Conservation (phyloP, 1,140 invertebrate species). For the Prorops nasuta region DNA sequence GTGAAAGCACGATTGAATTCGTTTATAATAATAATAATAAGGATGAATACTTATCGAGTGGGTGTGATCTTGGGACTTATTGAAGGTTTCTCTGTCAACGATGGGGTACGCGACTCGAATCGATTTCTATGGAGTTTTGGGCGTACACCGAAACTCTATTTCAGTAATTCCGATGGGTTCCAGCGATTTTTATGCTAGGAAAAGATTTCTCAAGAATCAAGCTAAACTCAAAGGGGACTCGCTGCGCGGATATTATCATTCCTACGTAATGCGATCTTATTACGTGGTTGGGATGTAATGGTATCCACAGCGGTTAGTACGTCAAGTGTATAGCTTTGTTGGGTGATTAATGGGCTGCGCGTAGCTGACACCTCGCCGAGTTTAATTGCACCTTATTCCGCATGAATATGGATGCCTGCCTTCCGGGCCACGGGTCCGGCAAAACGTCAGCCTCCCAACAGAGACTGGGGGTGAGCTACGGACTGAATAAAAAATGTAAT, state of each 20-base stretch:
- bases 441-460: conserved; percentile 16
- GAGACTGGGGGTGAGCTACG: conserved; percentile 15
- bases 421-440: conserved; percentile 32
- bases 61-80: too few relatives aligned
- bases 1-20: too few relatives aligned
- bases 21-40: too few relatives aligned
- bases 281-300: conserved; percentile 45
- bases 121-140: too few relatives aligned
- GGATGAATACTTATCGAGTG: too few relatives aligned
- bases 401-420: conserved; percentile 56
- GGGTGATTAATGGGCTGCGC: conserved; percentile 53
- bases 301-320: conserved; percentile 48
- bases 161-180: too few relatives aligned
- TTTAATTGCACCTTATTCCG: conserved; percentile 57
- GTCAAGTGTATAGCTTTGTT: conserved; percentile 54
- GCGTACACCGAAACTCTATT: too few relatives aligned
- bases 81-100: too few relatives aligned
- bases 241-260: conserved; percentile 36
- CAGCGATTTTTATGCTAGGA: too few relatives aligned
- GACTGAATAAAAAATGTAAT: conserved; percentile 51
- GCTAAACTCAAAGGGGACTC: too few relatives aligned
- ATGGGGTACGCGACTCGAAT: too few relatives aligned
- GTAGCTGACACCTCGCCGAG: conserved; percentile 52
- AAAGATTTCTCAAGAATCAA: too few relatives aligned
- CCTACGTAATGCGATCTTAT: conserved; percentile 45